Evolutionary conservation across 2,797 vertebrate genomes (phyloP), one percentile per base, ranked within the genome.

Genomic region (Petrocephalus sullivani): DNA sequence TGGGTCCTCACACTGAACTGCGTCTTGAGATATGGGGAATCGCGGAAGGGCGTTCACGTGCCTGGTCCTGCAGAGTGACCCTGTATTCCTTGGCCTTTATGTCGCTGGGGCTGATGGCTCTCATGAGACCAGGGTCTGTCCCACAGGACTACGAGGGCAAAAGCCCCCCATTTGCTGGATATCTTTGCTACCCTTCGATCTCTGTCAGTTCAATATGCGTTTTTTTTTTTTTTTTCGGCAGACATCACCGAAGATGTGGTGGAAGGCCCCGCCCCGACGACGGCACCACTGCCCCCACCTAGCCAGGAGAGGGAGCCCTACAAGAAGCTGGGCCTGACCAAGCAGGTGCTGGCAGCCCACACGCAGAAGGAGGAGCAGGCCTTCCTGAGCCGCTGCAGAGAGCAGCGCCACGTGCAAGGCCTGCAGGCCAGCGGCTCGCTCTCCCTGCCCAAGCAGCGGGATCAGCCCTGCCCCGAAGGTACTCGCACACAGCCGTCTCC

Each of bases 341-440:
- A 98, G 93, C 96, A 98, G 90, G 96, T 98, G 78, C 95, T 99
- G 93, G 97, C 97, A 0, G 97, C 96, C 1, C 98, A 99, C 89
- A 99, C 98, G 0, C 97, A 98, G 91, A 98, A 97, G 90, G 98
- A 99, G 89, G 98, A 99, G 89, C 97, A 98, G 92, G 96, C 93
- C 75, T 99, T 98, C 93, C 94, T 99, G 86, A 96, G 92, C 89
- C 97, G 94, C 90, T 97, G 98, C 91, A 95, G 92, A 90, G 97
- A 98, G 90, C 94, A 95, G 1, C 95, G 94, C 1, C 95, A 91
- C 12, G 94, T 96, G 14, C 92, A 93, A 2, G 90, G 93, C 3
- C 95, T 97, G 87, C 96, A 97, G 90, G 94, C 94, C 0, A 95
- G 95, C 90, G 97, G 97, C 94, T 97, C 94, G 19, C 90, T 95